These are phyloP conservation scores for Oasisia sp. DNA, from an alignment of 2,888 invertebrate species.

Conservation along the genomic window DNA sequence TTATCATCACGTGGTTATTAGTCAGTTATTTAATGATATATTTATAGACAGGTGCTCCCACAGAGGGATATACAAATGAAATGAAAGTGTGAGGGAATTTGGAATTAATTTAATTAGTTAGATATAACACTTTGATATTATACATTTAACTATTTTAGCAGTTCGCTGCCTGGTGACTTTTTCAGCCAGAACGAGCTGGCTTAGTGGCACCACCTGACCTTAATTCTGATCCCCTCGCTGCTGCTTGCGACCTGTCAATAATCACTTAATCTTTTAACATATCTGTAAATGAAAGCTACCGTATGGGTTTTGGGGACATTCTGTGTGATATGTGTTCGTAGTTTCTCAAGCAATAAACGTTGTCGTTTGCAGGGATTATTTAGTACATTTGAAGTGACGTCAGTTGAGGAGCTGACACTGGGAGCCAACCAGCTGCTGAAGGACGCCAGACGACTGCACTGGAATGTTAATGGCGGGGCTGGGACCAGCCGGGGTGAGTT, in stretches of 20 bases:
- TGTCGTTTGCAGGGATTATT: conserved; percentile 52
- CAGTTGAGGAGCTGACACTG: conserved; percentile 56
- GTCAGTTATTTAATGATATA: no score
- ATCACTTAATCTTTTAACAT: neutral
- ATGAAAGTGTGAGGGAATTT: neutral
- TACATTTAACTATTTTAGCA: no score
- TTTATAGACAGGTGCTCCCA: no score
- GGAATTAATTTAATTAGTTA: no score
- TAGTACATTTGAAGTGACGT: conserved; percentile 48
- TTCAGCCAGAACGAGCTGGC: no score
- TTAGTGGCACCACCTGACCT: neutral
- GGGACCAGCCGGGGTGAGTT: conserved; percentile 31
- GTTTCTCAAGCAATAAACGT: conserved; percentile 8
- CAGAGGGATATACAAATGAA: neutral
- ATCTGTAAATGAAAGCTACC: neutral
- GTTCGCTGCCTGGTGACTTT: no score
- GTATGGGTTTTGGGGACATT: neutral
- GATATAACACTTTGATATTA: no score
- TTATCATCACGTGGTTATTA: no score
- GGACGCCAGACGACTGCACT: conserved; percentile 53
- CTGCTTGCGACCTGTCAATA: neutral
- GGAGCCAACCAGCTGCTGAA: conserved; percentile 56
- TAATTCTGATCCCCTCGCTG: neutral
- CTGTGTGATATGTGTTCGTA: neutral
- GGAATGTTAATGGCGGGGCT: conserved; percentile 47